Base-by-base conservation (phyloP, 2,888 invertebrate genomes). In the Craniophora ligustri region DNA sequence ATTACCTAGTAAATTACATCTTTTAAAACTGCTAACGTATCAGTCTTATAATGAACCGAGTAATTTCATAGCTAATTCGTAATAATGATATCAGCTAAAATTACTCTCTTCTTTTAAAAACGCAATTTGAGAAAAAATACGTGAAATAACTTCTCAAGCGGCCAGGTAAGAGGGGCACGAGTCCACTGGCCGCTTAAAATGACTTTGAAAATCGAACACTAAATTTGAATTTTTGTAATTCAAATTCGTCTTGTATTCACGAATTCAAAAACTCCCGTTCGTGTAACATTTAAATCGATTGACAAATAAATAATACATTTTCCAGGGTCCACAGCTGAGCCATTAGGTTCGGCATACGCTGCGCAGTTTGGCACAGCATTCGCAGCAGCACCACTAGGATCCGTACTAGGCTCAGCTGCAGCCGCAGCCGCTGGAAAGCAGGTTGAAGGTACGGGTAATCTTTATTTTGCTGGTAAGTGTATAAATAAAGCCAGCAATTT, bases 381-480 rank as follows among this genome's bases (percentile, higher is more conserved):
- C 69, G 95, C 96, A 45, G 94, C 95, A 58, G 94, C 95, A 53
- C 94, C 95, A 49, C 92, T 94, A 67, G 93, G 94, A 63, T 94
- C 94, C 53, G 95, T 96, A 67, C 94, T 96, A 61, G 95, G 96
- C 36, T 95, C 96, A 32, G 95, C 97, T 30, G 96, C 96, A 19
- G 96, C 96, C 16, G 96, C 96, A 5, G 97, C 97, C 41, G 96
- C 97, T 63, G 97, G 97, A 60, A 98, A 98, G 89, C 98, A 99
- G 92, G 97, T 98, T 79, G 98, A 99, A 95, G 97, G 96, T 96
- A 87, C 85, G 87, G 64, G 68, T 64, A 64, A 53, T 54, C 56
- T 53, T 61, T 57, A 47, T 59, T 65, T 65, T 49, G 69, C 49
- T 64, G 64, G 64, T 64, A 64, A 64, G 64, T 64, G 64, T 54